Evolutionary conservation across 2,888 invertebrate species (phyloP).

Genomic region (Ganaspis brasiliensis): DNA sequence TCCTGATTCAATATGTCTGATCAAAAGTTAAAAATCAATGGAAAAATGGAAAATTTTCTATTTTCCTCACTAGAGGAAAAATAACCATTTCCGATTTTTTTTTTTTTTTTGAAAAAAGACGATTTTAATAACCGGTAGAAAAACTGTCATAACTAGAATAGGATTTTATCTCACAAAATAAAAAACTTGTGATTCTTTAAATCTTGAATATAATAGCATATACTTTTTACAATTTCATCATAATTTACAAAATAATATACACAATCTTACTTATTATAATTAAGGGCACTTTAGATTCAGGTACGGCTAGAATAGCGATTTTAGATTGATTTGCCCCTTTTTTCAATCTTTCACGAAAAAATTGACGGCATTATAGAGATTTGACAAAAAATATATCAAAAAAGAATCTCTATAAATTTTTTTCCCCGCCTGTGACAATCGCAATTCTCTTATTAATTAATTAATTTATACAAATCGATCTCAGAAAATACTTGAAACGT

Average conservation of each 20-base stretch:
- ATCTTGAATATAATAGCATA: slow-evolving; percentile 16
- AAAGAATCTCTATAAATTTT: slow-evolving; percentile 16
- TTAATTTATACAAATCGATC: slow-evolving; percentile 23
- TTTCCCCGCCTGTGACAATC: background rate
- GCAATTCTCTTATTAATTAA: slow-evolving; percentile 27
- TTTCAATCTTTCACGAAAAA: background rate
- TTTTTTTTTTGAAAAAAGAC: too few relatives aligned
- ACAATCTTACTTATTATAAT: slow-evolving; percentile 34
- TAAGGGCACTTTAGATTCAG: slow-evolving; percentile 41
- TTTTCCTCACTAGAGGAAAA: too few relatives aligned
- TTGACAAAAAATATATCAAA: background rate
- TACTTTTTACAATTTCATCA: slow-evolving; percentile 38
- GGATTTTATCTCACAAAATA: slow-evolving; percentile 4
- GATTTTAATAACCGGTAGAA: too few relatives aligned
- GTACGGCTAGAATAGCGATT: slow-evolving; percentile 38
- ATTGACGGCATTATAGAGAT: background rate
- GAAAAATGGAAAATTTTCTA: too few relatives aligned
- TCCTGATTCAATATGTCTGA: too few relatives aligned
- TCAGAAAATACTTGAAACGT: slow-evolving; percentile 39
- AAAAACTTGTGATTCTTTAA: slow-evolving; percentile 5
- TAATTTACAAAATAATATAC: slow-evolving; percentile 40
- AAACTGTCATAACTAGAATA: too few relatives aligned
- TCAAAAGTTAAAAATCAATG: too few relatives aligned
- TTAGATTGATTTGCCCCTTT: background rate
- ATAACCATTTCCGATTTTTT: too few relatives aligned